A percentile compares a stretch with the other conserved stretches of the same genome.
Conservation (phyloP, 2,113 vertebrate species). For the Protobothrops mucrosquamatus region DNA sequence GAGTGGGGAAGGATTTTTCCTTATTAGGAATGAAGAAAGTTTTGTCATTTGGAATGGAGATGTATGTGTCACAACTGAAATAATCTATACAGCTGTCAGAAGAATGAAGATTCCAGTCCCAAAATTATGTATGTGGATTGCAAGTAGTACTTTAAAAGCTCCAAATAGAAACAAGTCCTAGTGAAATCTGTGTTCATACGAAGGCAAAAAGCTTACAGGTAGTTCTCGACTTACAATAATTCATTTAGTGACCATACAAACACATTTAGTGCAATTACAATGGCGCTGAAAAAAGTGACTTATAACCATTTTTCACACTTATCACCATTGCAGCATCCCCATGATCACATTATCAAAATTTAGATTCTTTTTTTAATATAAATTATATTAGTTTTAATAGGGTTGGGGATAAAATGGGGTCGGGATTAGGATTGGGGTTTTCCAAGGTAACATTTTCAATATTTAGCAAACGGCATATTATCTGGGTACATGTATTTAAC, state of each 20-base stretch:
- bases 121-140: background rate
- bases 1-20: no score
- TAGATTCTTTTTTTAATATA: background rate
- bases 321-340: background rate
- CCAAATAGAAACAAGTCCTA: background rate
- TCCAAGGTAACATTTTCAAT: no score
- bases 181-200: background rate
- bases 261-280: background rate
- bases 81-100: no score
- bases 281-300: background rate
- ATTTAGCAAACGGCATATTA: no score
- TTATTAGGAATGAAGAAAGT: no score
- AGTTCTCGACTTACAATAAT: background rate
- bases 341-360: background rate
- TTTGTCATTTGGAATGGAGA: no score
- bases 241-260: background rate
- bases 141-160: background rate
- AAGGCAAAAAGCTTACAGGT: background rate
- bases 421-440: no score
- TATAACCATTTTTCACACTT: background rate
- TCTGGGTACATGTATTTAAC: no score
- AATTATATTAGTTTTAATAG: no score
- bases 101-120: background rate
- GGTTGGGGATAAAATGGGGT: no score
- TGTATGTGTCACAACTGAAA: no score